phyloP scores from a whole-genome alignment of 2,888 invertebrate species.

The Thereva unica region DNA sequence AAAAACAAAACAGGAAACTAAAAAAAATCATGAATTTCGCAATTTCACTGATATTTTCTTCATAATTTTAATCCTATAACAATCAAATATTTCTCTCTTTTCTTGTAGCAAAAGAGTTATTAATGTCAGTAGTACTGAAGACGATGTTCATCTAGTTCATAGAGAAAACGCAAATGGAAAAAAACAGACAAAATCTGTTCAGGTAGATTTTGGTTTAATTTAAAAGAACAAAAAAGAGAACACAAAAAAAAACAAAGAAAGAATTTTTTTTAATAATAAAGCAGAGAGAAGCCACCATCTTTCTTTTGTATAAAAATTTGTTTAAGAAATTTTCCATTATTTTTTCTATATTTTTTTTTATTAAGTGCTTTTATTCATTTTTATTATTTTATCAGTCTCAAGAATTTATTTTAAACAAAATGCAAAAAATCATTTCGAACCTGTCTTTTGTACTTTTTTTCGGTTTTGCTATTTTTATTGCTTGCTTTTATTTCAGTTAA shows the following conservation, averaged over 20 bases:
- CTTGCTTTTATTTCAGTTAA: constrained; percentile 8
- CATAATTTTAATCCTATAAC: constrained; percentile 23
- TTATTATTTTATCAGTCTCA: too few relatives aligned
- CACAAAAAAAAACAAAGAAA: constrained; percentile 26
- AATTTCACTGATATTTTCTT: too few relatives aligned
- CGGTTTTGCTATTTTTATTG: not conserved
- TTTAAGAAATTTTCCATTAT: too few relatives aligned
- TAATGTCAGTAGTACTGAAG: constrained; percentile 74
- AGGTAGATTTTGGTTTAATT: constrained; percentile 60
- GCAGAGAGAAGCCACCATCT: too few relatives aligned
- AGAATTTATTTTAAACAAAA: too few relatives aligned
- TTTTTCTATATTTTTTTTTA: too few relatives aligned
- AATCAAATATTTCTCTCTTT: constrained; percentile 43
- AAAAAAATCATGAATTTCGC: too few relatives aligned
- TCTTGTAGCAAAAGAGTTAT: constrained; percentile 74
- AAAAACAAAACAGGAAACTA: too few relatives aligned
- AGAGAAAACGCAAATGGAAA: constrained; percentile 69
- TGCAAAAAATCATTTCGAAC: not conserved
- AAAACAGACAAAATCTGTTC: constrained; percentile 76
- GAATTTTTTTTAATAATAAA: constrained; percentile 33
- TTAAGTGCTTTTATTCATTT: too few relatives aligned
- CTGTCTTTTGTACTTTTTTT: constrained; percentile 29
- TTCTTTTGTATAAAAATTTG: too few relatives aligned
- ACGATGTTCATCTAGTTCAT: constrained; percentile 75
- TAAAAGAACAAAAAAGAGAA: constrained; percentile 31